Evolutionary conservation across 2,113 vertebrate species (phyloP).

Genomic region (Ploceus nigricollis): DNA sequence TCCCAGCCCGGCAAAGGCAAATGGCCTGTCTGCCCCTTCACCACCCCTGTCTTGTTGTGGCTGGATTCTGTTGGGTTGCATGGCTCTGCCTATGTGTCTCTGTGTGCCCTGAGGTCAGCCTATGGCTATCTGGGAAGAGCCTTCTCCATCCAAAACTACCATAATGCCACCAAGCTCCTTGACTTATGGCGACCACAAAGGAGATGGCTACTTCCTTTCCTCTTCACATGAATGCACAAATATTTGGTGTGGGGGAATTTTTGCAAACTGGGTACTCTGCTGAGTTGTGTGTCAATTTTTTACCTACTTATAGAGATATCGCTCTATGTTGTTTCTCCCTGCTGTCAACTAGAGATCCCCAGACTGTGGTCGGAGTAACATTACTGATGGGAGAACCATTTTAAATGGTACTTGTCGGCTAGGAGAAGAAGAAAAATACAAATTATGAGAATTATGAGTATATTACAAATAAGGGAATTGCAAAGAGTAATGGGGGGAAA

Average conservation of each 20-base stretch:
- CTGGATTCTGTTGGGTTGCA: accelerated
- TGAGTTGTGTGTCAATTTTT: neutral
- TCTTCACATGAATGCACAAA: neutral
- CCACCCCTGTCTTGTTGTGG: accelerated
- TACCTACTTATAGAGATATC: neutral
- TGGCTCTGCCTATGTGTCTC: neutral
- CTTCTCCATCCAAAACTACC: neutral
- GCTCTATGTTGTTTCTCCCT: neutral
- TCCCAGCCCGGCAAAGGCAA: accelerated
- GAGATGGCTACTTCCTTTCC: accelerated
- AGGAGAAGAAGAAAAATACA: neutral
- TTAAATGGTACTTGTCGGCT: neutral
- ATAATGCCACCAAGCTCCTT: neutral
- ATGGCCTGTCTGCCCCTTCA: neutral
- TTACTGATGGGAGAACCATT: neutral
- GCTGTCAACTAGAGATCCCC: neutral
- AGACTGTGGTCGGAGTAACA: neutral
- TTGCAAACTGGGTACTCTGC: neutral
- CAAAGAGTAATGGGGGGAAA: neutral
- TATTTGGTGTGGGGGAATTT: neutral
- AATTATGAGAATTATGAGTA: neutral
- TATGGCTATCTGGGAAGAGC: neutral
- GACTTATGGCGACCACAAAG: neutral
- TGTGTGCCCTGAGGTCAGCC: neutral
- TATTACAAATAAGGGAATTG: neutral